Base-by-base conservation (phyloP, 2,888 invertebrate genomes). In the Thereva nobilitata region DNA sequence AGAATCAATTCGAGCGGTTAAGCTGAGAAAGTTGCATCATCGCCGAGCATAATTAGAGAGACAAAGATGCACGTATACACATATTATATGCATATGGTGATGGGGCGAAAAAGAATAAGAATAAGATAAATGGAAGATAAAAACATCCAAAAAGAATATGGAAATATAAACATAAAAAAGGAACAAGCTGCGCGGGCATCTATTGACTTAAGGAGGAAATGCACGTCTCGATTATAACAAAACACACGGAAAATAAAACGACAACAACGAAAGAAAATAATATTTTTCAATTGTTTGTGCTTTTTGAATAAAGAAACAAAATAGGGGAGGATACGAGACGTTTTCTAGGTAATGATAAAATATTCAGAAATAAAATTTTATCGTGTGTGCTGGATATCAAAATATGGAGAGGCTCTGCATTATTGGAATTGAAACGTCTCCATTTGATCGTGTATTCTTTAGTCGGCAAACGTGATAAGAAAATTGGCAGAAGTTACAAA, bases 181-280 rank as follows among this genome's bases (percentile, higher is more conserved):
- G 56, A 45, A 54, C 5, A 38, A 10, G 54, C 54, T 23, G 10
- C 41, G 35, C 49, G 54, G 35, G 54, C 45, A 49, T 47, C 49
- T 54, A 65, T 65, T 44, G 55, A 35, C 56, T 41, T n/a, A 59
- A 59, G 59, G 56, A 66, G 66, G 66, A 67, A 67, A 67, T 54
- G 66, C 53, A 52, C 49, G 53, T 61, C 47, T 47, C 47, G 10
- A 47, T 44, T n/a, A 44, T 8, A 47, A 47, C 6, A 23, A 4
- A 53, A n/a, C 5, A 35, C 7, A 10, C 5, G 38, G 12, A 40
- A 54, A 42, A 63, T 35, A 38, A 44, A n/a, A n/a, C n/a, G n/a
- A n/a, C n/a, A n/a, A n/a, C n/a, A n/a, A 42, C 38, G 4, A 55
- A 37, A 23, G 35, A 49, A 9, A 23, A 23, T 23, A 12, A n/a